Percentiles rank a stretch among this genome's conserved stretches.
These are phyloP conservation scores for Tursiops truncatus DNA, from an alignment of 2,113 vertebrate species.

Conservation along the genomic window DNA sequence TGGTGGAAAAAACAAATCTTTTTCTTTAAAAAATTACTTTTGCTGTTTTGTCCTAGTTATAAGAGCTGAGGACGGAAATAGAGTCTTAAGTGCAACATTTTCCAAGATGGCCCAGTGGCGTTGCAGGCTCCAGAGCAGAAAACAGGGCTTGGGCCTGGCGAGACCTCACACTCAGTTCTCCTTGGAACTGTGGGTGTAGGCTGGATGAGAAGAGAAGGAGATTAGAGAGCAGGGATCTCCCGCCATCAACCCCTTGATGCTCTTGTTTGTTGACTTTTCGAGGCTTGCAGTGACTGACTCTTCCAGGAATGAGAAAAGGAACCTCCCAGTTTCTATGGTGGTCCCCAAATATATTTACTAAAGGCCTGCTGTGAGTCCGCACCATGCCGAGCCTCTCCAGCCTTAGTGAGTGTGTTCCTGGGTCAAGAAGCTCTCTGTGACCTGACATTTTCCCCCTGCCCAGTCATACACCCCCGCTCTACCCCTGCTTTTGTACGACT, in stretches of 20 bases:
- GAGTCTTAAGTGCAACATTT: neutral
- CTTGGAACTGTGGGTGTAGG: neutral
- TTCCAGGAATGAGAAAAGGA: neutral
- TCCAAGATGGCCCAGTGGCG: neutral
- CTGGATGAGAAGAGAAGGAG: neutral
- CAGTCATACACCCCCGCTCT: too few relatives aligned
- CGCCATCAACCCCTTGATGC: neutral
- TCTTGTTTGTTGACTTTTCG: constrained; percentile 19
- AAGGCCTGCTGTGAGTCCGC: constrained; percentile 19
- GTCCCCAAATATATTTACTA: neutral
- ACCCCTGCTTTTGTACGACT: neutral
- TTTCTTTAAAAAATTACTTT: neutral
- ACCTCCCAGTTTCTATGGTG: neutral
- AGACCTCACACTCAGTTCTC: neutral
- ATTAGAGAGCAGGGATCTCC: neutral
- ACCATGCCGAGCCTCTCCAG: too few relatives aligned
- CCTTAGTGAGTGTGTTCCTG: neutral
- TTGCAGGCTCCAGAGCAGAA: neutral
- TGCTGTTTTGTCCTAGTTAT: neutral
- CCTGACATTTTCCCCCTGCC: neutral
- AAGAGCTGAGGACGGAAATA: neutral
- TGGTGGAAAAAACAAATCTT: constrained; percentile 34
- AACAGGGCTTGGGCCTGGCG: neutral
- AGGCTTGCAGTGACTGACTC: neutral
- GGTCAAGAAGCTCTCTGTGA: neutral